A percentile compares a stretch with the other conserved stretches of the same genome.
Evolutionary conservation across 2,113 vertebrate species (phyloP).

Genomic region (Regulus satrapa): DNA sequence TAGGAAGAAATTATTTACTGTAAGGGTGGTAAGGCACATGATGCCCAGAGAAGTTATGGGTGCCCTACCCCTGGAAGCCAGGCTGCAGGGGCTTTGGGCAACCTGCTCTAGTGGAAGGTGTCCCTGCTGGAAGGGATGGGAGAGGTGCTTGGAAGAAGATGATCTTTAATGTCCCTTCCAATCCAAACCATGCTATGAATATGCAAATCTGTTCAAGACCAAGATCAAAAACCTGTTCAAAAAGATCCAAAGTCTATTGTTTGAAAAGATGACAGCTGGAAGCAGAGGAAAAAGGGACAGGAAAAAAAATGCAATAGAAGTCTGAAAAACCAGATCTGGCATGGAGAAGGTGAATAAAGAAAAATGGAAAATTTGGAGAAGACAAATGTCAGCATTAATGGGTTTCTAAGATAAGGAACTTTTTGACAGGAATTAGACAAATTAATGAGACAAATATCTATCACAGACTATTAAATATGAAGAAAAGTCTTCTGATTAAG

Average conservation of each 20-base stretch:
- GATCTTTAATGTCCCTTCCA: not conserved
- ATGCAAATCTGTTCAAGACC: not conserved
- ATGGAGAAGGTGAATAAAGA: not conserved
- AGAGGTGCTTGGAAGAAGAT: not conserved
- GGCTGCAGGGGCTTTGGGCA: not conserved
- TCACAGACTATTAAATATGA: not conserved
- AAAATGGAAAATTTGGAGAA: not conserved
- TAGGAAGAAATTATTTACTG: not conserved
- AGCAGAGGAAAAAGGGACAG: not conserved
- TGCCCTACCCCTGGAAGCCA: not conserved
- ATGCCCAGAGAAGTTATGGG: not conserved
- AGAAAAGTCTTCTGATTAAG: not conserved
- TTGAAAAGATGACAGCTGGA: not conserved
- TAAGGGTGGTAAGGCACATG: not conserved
- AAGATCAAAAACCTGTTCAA: not conserved
- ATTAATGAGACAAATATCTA: not conserved
- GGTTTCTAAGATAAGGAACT: not conserved
- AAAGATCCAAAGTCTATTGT: not conserved
- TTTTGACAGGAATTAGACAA: not conserved
- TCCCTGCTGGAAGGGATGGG: not conserved
- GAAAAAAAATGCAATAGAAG: not conserved
- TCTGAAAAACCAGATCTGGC: not conserved
- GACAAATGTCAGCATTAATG: not conserved
- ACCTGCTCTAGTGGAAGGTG: rapidly evolving
- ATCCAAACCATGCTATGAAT: not conserved